Evolutionary conservation across 2,113 vertebrate species (phyloP).

Genomic region (Ornithorhynchus anatinus): DNA sequence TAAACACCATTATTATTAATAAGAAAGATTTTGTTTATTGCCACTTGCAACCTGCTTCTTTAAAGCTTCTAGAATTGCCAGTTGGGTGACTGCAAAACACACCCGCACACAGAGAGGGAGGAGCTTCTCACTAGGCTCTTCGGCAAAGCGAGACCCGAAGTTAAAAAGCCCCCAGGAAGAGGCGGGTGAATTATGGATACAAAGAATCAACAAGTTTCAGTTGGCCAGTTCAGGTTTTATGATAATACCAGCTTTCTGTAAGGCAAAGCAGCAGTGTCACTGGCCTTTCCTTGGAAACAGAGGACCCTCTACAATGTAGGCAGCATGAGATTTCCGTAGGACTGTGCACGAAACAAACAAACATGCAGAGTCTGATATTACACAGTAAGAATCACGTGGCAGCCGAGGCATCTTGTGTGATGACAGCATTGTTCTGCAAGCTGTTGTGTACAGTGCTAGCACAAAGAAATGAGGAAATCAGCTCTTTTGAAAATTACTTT

Average conservation of each 20-base stretch:
- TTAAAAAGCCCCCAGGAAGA: not conserved
- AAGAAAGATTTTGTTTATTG: too few species aligned
- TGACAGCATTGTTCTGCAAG: not conserved
- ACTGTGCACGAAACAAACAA: not conserved
- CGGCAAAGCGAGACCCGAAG: too few species aligned
- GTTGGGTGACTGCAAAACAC: too few species aligned
- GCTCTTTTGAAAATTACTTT: not conserved
- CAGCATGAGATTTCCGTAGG: not conserved
- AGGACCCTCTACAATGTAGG: not conserved
- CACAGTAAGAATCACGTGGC: not conserved
- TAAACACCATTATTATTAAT: too few species aligned
- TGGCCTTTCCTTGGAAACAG: not conserved
- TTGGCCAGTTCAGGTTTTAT: not conserved
- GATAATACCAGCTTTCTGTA: not conserved
- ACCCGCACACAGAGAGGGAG: too few species aligned
- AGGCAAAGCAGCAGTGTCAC: not conserved
- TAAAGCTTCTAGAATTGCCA: too few species aligned
- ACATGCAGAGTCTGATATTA: not conserved
- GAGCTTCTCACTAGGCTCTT: too few species aligned
- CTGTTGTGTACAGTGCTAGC: not conserved
- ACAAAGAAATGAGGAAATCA: accelerated
- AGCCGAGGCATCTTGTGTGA: not conserved
- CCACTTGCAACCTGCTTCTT: too few species aligned
- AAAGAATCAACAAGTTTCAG: not conserved
- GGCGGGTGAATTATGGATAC: not conserved